Conservation (phyloP, 2,888 invertebrate genomes). For the Merodon equestris region DNA sequence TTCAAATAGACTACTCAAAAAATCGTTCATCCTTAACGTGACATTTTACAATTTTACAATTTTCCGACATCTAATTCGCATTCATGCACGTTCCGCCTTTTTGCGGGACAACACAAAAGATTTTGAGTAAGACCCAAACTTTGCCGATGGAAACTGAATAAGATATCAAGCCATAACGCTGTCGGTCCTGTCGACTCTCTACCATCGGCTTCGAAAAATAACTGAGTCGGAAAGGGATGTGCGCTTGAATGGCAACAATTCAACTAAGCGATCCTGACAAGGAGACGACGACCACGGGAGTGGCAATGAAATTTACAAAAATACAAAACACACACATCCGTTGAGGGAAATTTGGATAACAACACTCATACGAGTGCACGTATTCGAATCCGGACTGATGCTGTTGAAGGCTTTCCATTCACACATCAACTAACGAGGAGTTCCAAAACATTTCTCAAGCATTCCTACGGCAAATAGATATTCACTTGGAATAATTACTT, state of each 20-base stretch:
- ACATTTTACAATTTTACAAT: slow-evolving; percentile 3
- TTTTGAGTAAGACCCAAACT: not conserved
- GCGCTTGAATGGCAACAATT: slow-evolving; percentile 27
- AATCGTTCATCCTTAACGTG: slow-evolving; percentile 20
- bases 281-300: too few species aligned
- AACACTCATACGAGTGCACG: too few species aligned
- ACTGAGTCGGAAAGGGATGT: slow-evolving; percentile 25
- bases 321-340: too few species aligned
- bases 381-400: too few species aligned
- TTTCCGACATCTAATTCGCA: not conserved
- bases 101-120: not conserved
- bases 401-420: too few species aligned
- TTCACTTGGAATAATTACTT: too few species aligned
- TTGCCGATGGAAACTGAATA: not conserved
- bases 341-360: too few species aligned
- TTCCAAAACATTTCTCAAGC: too few species aligned
- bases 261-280: slow-evolving; percentile 8
- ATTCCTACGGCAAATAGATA: too few species aligned
- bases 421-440: too few species aligned
- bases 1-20: slow-evolving; percentile 18
- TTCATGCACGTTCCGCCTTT: not conserved
- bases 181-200: too few species aligned
- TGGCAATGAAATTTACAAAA: too few species aligned
- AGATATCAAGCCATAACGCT: slow-evolving; percentile 15
- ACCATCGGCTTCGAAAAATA: not conserved